Conservation (phyloP, 2,113 vertebrate species). For the Calonectris borealis region DNA sequence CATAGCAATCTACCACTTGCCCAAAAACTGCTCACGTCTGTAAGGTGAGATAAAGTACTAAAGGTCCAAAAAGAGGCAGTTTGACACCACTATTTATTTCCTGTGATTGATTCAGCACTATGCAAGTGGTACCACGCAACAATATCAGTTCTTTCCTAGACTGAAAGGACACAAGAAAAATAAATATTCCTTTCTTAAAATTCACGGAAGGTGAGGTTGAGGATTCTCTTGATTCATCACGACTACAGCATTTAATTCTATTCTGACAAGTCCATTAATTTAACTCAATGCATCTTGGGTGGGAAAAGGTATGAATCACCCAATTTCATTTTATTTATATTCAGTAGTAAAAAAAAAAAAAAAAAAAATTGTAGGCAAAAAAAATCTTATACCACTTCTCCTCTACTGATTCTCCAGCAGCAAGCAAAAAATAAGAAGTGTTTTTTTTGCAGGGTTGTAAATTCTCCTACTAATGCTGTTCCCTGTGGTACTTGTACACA, state of each 20-base stretch:
- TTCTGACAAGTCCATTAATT: not conserved
- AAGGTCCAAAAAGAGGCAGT: not conserved
- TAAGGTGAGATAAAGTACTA: not conserved
- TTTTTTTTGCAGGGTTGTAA: not conserved
- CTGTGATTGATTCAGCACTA: not conserved
- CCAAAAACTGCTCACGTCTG: not conserved
- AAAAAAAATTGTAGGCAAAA: rapidly evolving
- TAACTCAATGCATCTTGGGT: not conserved
- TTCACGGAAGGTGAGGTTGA: not conserved
- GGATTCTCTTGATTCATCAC: not conserved
- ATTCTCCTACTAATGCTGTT: not conserved
- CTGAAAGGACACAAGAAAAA: not conserved
- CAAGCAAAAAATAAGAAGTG: not conserved
- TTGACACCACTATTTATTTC: conserved; percentile 3
- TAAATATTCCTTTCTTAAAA: not conserved
- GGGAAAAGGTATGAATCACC: not conserved
- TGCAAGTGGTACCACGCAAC: not conserved
- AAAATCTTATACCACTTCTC: not conserved
- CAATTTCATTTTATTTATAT: not conserved
- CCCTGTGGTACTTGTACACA: not conserved
- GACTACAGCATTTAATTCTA: not conserved
- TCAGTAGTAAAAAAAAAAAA: not conserved
- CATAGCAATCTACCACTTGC: not conserved
- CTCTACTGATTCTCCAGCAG: not conserved
- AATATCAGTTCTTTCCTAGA: not conserved